Conservation (phyloP, 1,140 invertebrate genomes). For the Papilio polytes region DNA sequence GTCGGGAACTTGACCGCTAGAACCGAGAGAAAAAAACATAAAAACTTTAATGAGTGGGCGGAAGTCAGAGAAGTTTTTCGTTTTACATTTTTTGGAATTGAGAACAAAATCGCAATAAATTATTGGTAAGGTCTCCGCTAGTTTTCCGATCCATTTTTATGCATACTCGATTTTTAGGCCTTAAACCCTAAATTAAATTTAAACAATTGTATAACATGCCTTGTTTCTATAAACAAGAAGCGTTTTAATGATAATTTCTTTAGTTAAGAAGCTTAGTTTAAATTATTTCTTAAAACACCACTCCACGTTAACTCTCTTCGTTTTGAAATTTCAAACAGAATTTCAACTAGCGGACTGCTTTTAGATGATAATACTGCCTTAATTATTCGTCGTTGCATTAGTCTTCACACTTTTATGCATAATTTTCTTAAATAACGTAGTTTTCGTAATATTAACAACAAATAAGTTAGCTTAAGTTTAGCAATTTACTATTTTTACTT, state of each 20-base stretch:
- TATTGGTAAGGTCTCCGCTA: neutral
- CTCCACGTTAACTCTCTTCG: neutral
- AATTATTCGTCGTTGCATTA: constrained; percentile 9
- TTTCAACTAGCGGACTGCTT: neutral
- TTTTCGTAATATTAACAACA: neutral
- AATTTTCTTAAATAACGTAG: neutral
- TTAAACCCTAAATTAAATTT: no score
- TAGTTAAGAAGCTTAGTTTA: neutral
- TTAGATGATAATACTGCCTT: neutral
- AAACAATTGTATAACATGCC: no score
- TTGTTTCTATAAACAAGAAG: neutral
- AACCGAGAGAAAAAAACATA: neutral
- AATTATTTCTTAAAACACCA: neutral
- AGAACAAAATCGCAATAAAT: neutral
- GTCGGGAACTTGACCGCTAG: constrained; percentile 11
- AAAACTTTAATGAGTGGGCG: neutral
- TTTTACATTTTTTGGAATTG: neutral
- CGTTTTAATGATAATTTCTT: neutral
- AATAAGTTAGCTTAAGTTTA: neutral
- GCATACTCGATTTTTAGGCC: no score
- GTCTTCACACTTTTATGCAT: constrained; percentile 13
- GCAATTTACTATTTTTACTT: neutral
- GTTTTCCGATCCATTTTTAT: neutral
- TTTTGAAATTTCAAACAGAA: constrained; percentile 7
- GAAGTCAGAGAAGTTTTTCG: neutral